Evolutionary conservation across 2,113 vertebrate genomes (phyloP), one percentile per base, ranked within the genome.

Genomic region (Esox niger): DNA sequence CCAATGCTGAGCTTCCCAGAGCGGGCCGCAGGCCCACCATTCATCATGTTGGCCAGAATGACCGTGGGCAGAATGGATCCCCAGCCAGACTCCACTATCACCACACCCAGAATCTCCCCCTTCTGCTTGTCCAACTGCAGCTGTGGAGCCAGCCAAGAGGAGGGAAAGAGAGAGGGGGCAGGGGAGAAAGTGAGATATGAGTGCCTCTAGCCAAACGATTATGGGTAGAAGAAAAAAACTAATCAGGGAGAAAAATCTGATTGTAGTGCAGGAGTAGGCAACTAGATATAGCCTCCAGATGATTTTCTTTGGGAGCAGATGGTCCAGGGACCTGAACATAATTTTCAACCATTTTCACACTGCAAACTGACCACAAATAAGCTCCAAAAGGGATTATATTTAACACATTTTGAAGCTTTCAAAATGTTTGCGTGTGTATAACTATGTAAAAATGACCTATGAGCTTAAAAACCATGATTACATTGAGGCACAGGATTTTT

Each of bases 41-140:
- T 98, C 96, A 99, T 96, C 96, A 99, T 98, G 86, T 98, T 99
- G 27, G 97, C 97, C 78, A 99, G 88, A 85, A 99, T 99, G 54
- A 99, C 97, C 0, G 97, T 99, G 83, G 97, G 97, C 54, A 99
- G 89, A 78, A 99, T 99, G 79, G 97, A 99, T 71, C 97, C 97
- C 97, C 97, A 99, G 80, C 97, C 97, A 0, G 96, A 98, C 86
- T 99, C 97, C 83, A 99, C 97, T 2, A 99, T 96, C 80, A 98
- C 96, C 66, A 99, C 96, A 0, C 97, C 97, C 74, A 99, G 91
- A 82, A 98, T 98, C 91, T 99, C 97, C 3, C 97, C 96, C 87
- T 98, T 99, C 71, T 91, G 94, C 79, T 99, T 99, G 88, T 98
- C 95, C 80, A 99, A 85, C 83, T 96, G 94, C 81, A 99, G 91